These are phyloP conservation scores for Mycteria americana DNA, from an alignment of 2,797 vertebrate species.

Conservation along the genomic window DNA sequence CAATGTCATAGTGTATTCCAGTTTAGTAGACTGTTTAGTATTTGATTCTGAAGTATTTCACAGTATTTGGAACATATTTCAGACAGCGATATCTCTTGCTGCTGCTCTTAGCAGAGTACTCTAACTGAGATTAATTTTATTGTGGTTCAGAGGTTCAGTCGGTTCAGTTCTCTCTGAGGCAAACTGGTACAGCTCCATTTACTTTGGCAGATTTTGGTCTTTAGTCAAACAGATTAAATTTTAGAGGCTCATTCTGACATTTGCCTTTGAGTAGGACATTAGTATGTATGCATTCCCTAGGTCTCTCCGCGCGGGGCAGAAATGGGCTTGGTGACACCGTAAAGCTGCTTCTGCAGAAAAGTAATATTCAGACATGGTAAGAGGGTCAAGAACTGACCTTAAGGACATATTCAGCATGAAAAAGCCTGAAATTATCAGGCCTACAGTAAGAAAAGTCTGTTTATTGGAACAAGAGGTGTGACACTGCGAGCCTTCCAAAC, in stretches of 20 bases:
- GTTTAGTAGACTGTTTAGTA: background rate
- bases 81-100: background rate
- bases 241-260: background rate
- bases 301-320: background rate
- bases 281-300: background rate
- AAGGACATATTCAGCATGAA: background rate
- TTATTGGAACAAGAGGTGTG: background rate
- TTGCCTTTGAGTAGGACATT: background rate
- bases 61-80: background rate
- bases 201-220: background rate
- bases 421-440: background rate
- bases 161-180: background rate
- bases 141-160: background rate
- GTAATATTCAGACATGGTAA: background rate
- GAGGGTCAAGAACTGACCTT: background rate
- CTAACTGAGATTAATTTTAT: background rate
- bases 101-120: background rate
- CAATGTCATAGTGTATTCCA: background rate
- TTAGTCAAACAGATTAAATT: background rate
- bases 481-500: background rate
- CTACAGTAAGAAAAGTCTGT: background rate
- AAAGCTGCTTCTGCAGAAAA: background rate
- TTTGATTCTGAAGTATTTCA: background rate
- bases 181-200: background rate
- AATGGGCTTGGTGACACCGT: background rate